Base-by-base conservation (phyloP, 2,113 vertebrate species). In the Myodes glareolus region DNA sequence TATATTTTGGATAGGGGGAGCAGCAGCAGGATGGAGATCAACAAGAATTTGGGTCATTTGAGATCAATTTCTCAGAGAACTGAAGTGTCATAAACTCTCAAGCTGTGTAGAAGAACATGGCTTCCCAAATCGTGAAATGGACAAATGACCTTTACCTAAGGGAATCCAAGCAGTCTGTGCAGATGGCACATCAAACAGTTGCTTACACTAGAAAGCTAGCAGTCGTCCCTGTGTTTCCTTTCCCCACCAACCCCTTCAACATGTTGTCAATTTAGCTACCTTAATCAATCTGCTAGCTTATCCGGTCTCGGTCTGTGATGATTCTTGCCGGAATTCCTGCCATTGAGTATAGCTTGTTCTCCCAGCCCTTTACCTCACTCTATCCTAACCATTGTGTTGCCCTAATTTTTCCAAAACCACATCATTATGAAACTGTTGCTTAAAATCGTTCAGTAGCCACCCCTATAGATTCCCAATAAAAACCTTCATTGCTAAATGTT, bases 361-460 rank as follows among this genome's bases (percentile, higher is more conserved):
- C 68, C 29, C 50, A 88, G 19, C 7, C 36, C n/a, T 55, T 55
- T 89, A 72, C 47, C 55, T 90, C 72, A 81, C 12, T 78, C 10
- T 47, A 42, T 31, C 31, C 63, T 91, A 52, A 16, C 45, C 76
- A 50, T 42, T 90, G 75, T 63, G 8, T 23, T 94, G 12, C 70
- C 75, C 33, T 85, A 75, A 75, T 70, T 33, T 86, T 96, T 91
- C 63, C 10, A 95, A 92, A 95, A 65, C 25, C 86, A 81, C 42
- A 84, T 45, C 9, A 92, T 90, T n/a, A 42, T 65, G 39, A 94
- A 80, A 91, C 13, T 92, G 45, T 91, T 76, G 73, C 73, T 94
- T 92, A 78, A 93, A 96, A 82, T 92, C 67, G 27, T 89, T 84
- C 68, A 73, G 0, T 92, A 47, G 8, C 50, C 3, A 21, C 45